phyloP scores from a whole-genome alignment of 2,797 vertebrate species.

The Hippopotamyrus pictus region DNA sequence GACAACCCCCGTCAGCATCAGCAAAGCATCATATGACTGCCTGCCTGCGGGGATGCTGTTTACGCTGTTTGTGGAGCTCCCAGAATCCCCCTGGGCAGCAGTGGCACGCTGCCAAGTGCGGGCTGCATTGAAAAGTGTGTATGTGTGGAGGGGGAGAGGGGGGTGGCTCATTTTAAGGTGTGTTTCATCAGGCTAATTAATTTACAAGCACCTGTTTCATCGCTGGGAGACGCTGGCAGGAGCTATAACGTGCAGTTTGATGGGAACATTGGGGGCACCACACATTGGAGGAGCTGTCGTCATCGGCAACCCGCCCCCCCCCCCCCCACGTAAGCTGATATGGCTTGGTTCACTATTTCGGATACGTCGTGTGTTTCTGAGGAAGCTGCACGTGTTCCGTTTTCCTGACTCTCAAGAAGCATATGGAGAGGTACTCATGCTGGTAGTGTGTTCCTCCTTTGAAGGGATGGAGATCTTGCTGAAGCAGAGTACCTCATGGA shows the following conservation, averaged over 20 bases:
- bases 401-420: not conserved
- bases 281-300: not conserved
- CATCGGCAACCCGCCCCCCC: constrained; percentile 43
- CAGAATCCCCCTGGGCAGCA: constrained; percentile 69
- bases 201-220: constrained; percentile 83
- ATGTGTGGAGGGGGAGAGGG: constrained; percentile 64
- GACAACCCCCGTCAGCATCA: constrained; percentile 61
- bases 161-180: constrained; percentile 72
- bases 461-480: not conserved
- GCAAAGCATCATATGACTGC: constrained; percentile 74
- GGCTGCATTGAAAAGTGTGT: constrained; percentile 60
- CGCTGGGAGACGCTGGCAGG: constrained; percentile 62
- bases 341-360: not conserved
- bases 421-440: not conserved
- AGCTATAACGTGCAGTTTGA: constrained; percentile 4
- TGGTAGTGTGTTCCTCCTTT: not conserved
- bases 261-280: constrained; percentile 43
- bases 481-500: not conserved
- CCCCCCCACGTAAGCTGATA: not conserved
- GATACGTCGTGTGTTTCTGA: not conserved
- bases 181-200: constrained; percentile 83
- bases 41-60: constrained; percentile 76
- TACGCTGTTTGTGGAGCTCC: constrained; percentile 88
- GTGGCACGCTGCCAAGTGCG: constrained; percentile 72
- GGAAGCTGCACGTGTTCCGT: not conserved